phyloP scores from a whole-genome alignment of 1,140 invertebrate species.

The Asobara japonica region DNA sequence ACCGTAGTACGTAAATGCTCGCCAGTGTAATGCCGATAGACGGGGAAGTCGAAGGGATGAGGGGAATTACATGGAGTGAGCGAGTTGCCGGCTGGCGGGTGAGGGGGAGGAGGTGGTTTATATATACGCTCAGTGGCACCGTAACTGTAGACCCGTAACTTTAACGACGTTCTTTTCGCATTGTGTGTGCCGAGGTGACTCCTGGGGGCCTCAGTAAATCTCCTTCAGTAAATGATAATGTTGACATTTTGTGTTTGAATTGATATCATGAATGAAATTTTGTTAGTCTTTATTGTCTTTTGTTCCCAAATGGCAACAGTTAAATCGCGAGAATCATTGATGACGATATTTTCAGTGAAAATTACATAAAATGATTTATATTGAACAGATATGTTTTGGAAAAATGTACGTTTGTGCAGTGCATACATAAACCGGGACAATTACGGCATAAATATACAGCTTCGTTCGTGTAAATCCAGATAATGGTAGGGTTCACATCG shows the following conservation, averaged over 20 bases:
- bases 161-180: conserved; percentile 30
- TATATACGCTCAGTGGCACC: conserved; percentile 19
- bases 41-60: background rate
- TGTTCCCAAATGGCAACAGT: background rate
- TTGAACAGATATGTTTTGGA: too few relatives aligned
- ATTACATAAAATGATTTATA: too few relatives aligned
- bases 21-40: conserved; percentile 14
- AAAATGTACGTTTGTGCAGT: too few relatives aligned
- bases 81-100: background rate
- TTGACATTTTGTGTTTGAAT: background rate
- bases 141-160: conserved; percentile 33
- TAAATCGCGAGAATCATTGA: too few relatives aligned
- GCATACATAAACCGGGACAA: too few relatives aligned
- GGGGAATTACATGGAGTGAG: too few relatives aligned
- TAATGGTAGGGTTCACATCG: too few relatives aligned
- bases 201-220: background rate
- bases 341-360: too few relatives aligned
- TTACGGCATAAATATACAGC: too few relatives aligned
- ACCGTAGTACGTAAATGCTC: conserved; percentile 9
- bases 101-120: background rate
- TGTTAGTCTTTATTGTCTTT: background rate
- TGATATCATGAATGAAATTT: background rate
- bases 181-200: conserved; percentile 7
- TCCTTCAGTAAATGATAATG: background rate
- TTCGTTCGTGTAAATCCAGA: too few relatives aligned